Percentiles rank a stretch among this genome's conserved stretches.
These are phyloP conservation scores for Automeris io DNA, from an alignment of 2,888 invertebrate species.

Conservation along the genomic window DNA sequence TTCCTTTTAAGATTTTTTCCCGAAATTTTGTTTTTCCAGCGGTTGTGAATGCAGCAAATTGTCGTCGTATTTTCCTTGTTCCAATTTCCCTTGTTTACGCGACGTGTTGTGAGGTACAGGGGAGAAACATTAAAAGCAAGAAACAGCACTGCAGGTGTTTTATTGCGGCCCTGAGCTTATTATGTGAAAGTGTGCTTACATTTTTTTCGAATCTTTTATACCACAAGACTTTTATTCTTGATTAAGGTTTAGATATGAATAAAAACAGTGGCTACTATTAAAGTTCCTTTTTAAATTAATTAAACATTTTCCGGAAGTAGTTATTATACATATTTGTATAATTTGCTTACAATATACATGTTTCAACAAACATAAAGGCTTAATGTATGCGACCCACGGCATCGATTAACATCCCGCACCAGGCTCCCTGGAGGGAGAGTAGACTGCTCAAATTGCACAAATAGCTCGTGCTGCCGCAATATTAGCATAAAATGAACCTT, in stretches of 20 bases:
- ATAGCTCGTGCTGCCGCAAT: conserved; percentile 25
- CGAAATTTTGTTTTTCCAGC: conserved; percentile 23
- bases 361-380: neutral
- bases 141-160: conserved; percentile 36
- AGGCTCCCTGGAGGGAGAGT: neutral
- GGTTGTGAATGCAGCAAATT: conserved; percentile 16
- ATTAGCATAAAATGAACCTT: conserved; percentile 51
- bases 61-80: conserved; percentile 26
- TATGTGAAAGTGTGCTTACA: conserved; percentile 26
- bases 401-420: neutral
- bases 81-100: conserved; percentile 13
- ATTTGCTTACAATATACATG: no score
- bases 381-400: neutral
- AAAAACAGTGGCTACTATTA: no score
- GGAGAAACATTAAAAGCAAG: conserved; percentile 25
- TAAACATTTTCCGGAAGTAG: no score
- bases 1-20: conserved; percentile 10
- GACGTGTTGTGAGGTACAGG: conserved; percentile 12
- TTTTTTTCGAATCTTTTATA: conserved; percentile 2
- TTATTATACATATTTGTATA: no score
- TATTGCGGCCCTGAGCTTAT: conserved; percentile 37
- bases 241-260: no score
- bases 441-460: conserved; percentile 29
- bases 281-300: no score
- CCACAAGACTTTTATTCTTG: no score